Percentiles rank a stretch among this genome's conserved stretches.
Conservation (phyloP, 2,888 invertebrate genomes). For the Lasioglossum marginatum region DNA sequence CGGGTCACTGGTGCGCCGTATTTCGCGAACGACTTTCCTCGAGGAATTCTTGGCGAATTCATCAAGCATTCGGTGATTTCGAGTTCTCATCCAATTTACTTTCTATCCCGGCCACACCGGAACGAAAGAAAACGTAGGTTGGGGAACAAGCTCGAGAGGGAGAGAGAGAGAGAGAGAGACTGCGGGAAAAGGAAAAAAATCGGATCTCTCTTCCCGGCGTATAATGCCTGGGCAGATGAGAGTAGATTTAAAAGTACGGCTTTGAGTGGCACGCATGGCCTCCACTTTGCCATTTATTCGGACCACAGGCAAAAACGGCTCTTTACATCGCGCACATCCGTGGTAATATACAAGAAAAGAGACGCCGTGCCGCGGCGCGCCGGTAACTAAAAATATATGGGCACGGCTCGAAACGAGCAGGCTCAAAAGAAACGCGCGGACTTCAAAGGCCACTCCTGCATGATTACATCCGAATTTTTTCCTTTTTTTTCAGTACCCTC, state of each 20-base stretch:
- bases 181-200: constrained; percentile 28
- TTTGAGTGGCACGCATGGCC: constrained; percentile 47
- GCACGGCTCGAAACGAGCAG: constrained; percentile 46
- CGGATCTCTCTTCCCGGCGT: constrained; percentile 40
- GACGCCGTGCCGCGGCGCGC: constrained; percentile 20
- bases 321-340: constrained; percentile 32
- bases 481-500: neutral
- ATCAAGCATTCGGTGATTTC: constrained; percentile 2
- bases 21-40: neutral
- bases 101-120: neutral
- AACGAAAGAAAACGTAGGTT: neutral
- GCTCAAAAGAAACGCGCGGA: constrained; percentile 54
- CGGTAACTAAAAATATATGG: constrained; percentile 63
- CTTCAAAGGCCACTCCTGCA: constrained; percentile 51
- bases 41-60: neutral
- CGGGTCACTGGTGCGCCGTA: neutral
- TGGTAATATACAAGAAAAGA: constrained; percentile 46
- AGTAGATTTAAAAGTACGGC: constrained; percentile 56
- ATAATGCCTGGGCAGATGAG: constrained; percentile 36
- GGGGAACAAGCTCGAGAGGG: neutral
- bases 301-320: constrained; percentile 55
- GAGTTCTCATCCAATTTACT: constrained; percentile 1
- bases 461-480: constrained; percentile 37
- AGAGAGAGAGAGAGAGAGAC: neutral
- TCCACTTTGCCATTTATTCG: constrained; percentile 57